These are phyloP conservation scores for Dromaius novaehollandiae DNA, from an alignment of 2,113 vertebrate genomes.

Conservation along the genomic window DNA sequence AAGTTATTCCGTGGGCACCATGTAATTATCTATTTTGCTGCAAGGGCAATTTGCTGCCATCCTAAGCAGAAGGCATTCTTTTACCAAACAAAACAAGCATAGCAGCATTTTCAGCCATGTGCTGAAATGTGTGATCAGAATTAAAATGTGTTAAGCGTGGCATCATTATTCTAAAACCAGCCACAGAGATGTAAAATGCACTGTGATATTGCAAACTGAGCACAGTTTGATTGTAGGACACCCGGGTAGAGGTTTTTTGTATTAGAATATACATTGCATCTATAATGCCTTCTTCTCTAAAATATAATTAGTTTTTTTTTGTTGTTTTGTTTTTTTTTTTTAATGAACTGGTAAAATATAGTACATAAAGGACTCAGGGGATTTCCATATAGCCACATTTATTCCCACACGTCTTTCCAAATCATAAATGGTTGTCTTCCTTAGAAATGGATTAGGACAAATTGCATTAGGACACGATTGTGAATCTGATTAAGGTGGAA, in stretches of 20 bases:
- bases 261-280: constrained; percentile 56
- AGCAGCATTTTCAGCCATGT: constrained; percentile 38
- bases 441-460: constrained; percentile 96
- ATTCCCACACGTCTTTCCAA: constrained; percentile 91
- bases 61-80: constrained; percentile 38
- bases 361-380: constrained; percentile 89
- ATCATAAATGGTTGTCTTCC: constrained; percentile 97
- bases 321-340: constrained; percentile 40
- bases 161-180: constrained; percentile 55
- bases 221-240: constrained; percentile 34
- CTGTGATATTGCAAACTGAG: constrained; percentile 4
- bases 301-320: constrained; percentile 90
- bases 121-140: constrained; percentile 37
- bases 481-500: constrained; percentile 96
- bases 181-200: constrained; percentile 14
- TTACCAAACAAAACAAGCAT: constrained; percentile 22
- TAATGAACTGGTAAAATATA: constrained; percentile 90
- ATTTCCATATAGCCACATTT: constrained; percentile 90
- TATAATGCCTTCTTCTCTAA: constrained; percentile 71
- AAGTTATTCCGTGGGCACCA: not conserved
- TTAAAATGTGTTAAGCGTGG: constrained; percentile 3
- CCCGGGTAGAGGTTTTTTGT: not conserved
- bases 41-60: constrained; percentile 35
- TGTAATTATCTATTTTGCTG: constrained; percentile 36
- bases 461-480: constrained; percentile 96